Evolutionary conservation across 2,797 vertebrate species (phyloP), one percentile per base, ranked within the genome.

Genomic region (Pteropus rufus): DNA sequence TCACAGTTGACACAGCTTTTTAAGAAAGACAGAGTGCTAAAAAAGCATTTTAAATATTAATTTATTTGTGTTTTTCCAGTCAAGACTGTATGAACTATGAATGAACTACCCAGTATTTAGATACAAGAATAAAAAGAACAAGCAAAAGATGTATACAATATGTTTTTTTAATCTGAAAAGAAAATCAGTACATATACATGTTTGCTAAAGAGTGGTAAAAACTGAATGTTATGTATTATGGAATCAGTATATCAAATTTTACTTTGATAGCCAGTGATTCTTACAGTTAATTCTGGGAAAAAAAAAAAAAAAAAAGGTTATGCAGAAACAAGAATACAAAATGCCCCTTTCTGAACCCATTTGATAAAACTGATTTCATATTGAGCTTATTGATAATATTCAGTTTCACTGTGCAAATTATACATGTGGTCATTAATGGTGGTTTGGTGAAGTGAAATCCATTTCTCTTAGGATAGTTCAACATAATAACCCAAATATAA

Each of bases 161-260:
- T 80, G 80, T 92, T 95, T 93, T 96, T 96, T 94, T 92, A 97
- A 96, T 97, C 83, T 67, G 91, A 96, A 96, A 94, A 96, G 91
- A 97, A 97, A 97, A 87, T 96, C 94, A 87, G 31, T 91, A 94
- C 85, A 92, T 93, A 96, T 72, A 97, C 84, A 96, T 95, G 82
- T 65, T 46, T 96, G 73, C 91, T 96, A 92, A 91, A 96, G 36
- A 89, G 93, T 72, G 93, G 95, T 98, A 97, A 96, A 97, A 97
- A 98, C 11, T 88, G 69, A 95, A 96, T 34, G 62, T 87, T 91
- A 93, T 3, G 12, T 97, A 95, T 95, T 97, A 97, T 87, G 90
- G 89, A 97, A 96, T 89, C 96, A 97, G 92, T 91, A 97, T 19
- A 97, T 85, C 83, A 89, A 90, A 70, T 96, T 82, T 87, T 94